Percentiles rank a stretch among this genome's conserved stretches.
These are phyloP conservation scores for Lepus americanus DNA, from an alignment of 2,113 vertebrate genomes.

Conservation along the genomic window DNA sequence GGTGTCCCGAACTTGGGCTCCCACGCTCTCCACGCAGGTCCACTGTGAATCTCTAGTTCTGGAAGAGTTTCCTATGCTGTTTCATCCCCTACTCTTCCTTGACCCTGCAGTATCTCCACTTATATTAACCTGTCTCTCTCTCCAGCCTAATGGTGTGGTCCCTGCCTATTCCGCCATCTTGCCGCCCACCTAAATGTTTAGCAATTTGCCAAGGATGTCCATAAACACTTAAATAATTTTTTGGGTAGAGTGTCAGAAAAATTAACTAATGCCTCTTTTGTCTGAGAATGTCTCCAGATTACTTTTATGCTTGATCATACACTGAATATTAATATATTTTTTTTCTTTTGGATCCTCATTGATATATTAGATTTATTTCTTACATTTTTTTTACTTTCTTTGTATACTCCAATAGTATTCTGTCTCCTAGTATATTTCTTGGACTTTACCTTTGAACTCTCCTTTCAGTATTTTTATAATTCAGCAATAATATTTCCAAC, in stretches of 20 bases:
- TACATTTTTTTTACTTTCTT: not conserved
- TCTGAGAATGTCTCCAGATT: not conserved
- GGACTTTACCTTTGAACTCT: not conserved
- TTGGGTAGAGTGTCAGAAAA: not conserved
- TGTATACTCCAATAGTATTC: not conserved
- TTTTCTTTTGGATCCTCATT: not conserved
- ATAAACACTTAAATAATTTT: not conserved
- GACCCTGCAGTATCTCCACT: too few species aligned
- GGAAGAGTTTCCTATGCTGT: too few species aligned
- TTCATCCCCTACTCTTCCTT: too few species aligned
- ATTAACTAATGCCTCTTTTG: not conserved
- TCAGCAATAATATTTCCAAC: not conserved
- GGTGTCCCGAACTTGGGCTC: too few species aligned
- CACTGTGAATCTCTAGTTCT: too few species aligned
- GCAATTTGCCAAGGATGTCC: not conserved
- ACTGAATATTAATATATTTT: not conserved
- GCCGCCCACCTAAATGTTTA: not conserved
- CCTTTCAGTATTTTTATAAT: not conserved
- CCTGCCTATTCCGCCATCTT: too few species aligned
- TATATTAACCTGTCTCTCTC: too few species aligned
- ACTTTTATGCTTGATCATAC: not conserved
- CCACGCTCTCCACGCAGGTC: too few species aligned
- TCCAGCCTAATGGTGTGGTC: too few species aligned
- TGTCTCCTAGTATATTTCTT: not conserved
- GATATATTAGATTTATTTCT: not conserved